These are phyloP conservation scores for human (Homo sapiens) DNA, from an alignment of 2,113 vertebrate species.

Conservation along the genomic window DNA sequence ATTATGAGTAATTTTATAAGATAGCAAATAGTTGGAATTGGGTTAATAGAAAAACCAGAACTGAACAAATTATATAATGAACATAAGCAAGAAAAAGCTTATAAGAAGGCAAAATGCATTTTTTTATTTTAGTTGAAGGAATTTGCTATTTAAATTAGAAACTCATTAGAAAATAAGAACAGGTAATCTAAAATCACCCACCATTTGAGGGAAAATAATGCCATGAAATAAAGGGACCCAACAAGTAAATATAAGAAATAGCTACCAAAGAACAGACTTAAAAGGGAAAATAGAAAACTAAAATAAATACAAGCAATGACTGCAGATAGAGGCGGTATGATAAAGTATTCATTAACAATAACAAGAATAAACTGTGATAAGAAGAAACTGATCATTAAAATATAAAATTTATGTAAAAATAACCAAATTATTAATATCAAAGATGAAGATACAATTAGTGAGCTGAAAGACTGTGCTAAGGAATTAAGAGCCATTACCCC, in stretches of 20 bases:
- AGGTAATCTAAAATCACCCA: background rate
- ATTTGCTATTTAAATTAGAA: background rate
- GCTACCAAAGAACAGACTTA: background rate
- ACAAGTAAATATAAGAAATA: background rate
- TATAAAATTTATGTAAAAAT: background rate
- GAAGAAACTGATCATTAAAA: background rate
- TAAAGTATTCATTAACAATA: background rate
- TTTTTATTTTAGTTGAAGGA: background rate
- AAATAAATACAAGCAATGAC: background rate
- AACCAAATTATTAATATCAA: background rate
- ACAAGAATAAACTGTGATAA: background rate
- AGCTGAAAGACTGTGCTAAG: background rate
- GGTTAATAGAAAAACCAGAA: background rate
- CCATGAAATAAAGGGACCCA: background rate
- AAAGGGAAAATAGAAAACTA: background rate
- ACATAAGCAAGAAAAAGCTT: background rate
- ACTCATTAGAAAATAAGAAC: background rate
- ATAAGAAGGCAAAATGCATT: background rate
- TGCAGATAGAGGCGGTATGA: background rate
- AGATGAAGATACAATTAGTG: background rate
- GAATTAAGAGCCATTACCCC: background rate
- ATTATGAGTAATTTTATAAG: background rate
- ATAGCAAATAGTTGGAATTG: background rate
- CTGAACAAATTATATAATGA: background rate
- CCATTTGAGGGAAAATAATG: background rate